A percentile compares a stretch with the other conserved stretches of the same genome.
phyloP scores from a whole-genome alignment of 2,888 invertebrate species.

The Zaprionus obscuricornis region DNA sequence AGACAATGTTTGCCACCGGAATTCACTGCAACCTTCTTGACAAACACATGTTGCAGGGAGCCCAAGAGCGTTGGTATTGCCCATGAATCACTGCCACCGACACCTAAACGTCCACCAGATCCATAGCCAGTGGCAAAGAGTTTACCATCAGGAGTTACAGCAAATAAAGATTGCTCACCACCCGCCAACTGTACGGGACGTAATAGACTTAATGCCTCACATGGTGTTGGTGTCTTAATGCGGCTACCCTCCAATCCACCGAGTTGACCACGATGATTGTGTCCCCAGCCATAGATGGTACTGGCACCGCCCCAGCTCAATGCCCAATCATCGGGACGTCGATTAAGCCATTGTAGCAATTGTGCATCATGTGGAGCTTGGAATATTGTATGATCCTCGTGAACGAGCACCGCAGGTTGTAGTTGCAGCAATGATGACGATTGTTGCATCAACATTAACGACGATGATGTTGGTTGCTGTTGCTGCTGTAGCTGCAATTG shows the following conservation, averaged over 20 bases:
- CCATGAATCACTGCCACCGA: conserved; percentile 96
- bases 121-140: conserved; percentile 95
- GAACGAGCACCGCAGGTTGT: conserved; percentile 83
- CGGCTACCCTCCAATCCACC: conserved; percentile 95
- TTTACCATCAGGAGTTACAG: conserved; percentile 97
- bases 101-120: conserved; percentile 95
- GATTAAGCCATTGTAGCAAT: conserved; percentile 94
- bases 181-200: conserved; percentile 95
- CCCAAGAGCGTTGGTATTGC: conserved; percentile 95
- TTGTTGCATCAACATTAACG: no score
- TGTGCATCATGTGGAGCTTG: conserved; percentile 95
- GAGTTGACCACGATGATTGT: conserved; percentile 97
- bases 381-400: conserved; percentile 91
- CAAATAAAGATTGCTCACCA: conserved; percentile 97
- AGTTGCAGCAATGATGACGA: conserved; percentile 38
- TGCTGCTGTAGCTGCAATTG: conserved; percentile 4
- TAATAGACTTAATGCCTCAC: conserved; percentile 93
- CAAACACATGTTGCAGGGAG: conserved; percentile 95
- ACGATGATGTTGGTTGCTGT: conserved; percentile 3
- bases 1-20: conserved; percentile 98
- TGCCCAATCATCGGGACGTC: conserved; percentile 97
- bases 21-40: conserved; percentile 97
- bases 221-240: conserved; percentile 94
- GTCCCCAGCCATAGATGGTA: conserved; percentile 93
- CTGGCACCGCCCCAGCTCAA: conserved; percentile 95